Percentiles rank a stretch among this genome's conserved stretches.
Evolutionary conservation across 2,888 invertebrate species (phyloP).

Genomic region (Drosophila neonasuta): DNA sequence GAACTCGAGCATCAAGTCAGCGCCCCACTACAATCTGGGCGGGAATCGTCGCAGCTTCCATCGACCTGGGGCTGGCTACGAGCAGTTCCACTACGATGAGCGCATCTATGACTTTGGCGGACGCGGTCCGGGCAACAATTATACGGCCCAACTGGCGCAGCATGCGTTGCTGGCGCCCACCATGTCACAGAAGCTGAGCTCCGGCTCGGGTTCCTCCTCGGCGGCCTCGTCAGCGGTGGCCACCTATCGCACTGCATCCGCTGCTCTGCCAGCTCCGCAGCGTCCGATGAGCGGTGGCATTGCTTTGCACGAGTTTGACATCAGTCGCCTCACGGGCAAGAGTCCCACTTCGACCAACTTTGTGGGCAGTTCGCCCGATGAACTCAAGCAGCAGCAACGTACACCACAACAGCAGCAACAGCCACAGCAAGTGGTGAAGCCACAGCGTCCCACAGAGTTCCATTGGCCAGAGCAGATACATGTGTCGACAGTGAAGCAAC

Average conservation of each 20-base stretch:
- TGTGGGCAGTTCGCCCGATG: conserved; percentile 71
- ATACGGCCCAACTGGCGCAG: conserved; percentile 48
- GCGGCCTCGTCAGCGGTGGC: conserved; percentile 72
- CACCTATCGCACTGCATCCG: conserved; percentile 57
- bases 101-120: conserved; percentile 81
- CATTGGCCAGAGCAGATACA: conserved; percentile 83
- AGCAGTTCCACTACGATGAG: conserved; percentile 78
- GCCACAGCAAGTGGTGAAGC: conserved; percentile 48
- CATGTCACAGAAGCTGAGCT: conserved; percentile 63
- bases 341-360: conserved; percentile 81
- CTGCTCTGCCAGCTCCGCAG: conserved; percentile 40
- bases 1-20: conserved; percentile 83
- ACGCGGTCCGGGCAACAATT: conserved; percentile 79
- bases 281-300: conserved; percentile 68
- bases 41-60: conserved; percentile 66
- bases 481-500: conserved; percentile 81
- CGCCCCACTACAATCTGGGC: conserved; percentile 82
- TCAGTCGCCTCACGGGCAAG: conserved; percentile 82
- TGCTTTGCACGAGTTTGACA: conserved; percentile 81
- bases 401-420: conserved; percentile 1
- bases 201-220: conserved; percentile 75
- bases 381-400: conserved; percentile 53
- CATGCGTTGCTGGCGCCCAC: conserved; percentile 37
- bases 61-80: conserved; percentile 62
- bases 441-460: conserved; percentile 76